Conservation (phyloP, 2,888 invertebrate species). For the Lacanobia oleracea region DNA sequence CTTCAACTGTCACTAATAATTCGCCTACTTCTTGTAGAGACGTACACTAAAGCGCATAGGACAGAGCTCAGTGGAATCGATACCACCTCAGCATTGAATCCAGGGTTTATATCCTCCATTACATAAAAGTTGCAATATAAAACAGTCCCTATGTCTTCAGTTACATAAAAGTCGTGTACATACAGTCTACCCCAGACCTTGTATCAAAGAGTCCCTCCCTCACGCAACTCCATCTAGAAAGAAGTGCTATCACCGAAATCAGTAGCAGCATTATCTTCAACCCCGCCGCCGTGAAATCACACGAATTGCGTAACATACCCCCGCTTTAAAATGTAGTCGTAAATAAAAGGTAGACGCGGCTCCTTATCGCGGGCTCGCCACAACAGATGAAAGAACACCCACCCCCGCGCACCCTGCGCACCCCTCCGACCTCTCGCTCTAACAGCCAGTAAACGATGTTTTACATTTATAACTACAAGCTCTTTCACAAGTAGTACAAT, state of each 20-base stretch:
- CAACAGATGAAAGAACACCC: constrained; percentile 87
- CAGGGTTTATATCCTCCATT: constrained; percentile 15
- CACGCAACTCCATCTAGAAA: constrained; percentile 66
- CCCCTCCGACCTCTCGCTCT: constrained; percentile 70
- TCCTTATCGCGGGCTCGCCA: constrained; percentile 83
- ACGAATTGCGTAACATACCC: constrained; percentile 84
- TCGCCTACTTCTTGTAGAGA: not conserved
- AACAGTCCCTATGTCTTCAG: constrained; percentile 1
- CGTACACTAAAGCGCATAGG: not conserved
- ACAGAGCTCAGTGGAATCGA: constrained; percentile 7
- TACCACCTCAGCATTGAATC: constrained; percentile 4
- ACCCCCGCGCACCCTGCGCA: constrained; percentile 61
- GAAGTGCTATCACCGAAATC: constrained; percentile 69
- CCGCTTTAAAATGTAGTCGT: constrained; percentile 89
- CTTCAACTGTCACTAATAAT: not conserved
- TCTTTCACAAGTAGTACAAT: constrained; percentile 69
- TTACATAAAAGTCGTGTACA: constrained; percentile 30
- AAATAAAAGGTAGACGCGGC: constrained; percentile 87
- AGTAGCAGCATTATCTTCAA: constrained; percentile 66
- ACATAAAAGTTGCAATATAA: constrained; percentile 26
- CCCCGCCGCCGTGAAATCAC: constrained; percentile 74
- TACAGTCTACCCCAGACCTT: constrained; percentile 23
- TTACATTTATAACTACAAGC: constrained; percentile 90
- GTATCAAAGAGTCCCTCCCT: constrained; percentile 56
- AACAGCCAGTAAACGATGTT: constrained; percentile 84